A percentile compares a stretch with the other conserved stretches of the same genome.
phyloP scores from a whole-genome alignment of 2,888 invertebrate genomes.

The Arrhopalites spinosus region DNA sequence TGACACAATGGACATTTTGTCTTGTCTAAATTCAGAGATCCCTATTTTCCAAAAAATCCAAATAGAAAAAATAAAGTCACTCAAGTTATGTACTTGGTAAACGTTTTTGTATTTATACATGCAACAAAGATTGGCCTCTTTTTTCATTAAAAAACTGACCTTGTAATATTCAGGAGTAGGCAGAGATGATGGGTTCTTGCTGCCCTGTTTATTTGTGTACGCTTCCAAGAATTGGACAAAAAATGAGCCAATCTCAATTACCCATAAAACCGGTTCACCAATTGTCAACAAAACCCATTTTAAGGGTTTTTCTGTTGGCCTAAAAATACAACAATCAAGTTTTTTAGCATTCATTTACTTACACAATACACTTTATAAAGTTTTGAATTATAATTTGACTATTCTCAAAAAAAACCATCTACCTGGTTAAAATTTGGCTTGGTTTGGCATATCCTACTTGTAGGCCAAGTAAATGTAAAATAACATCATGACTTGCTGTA shows the following conservation, averaged over 20 bases:
- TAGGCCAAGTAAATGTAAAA: conserved; percentile 16
- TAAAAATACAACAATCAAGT: conserved; percentile 9
- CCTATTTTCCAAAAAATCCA: conserved; percentile 29
- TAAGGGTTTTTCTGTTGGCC: conserved; percentile 7
- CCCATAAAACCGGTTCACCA: conserved; percentile 24
- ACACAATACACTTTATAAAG: too few species aligned
- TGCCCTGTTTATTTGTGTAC: conserved; percentile 39
- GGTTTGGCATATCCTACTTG: conserved; percentile 9
- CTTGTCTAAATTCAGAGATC: conserved; percentile 36
- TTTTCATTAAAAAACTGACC: conserved; percentile 8
- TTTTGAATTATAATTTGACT: too few species aligned
- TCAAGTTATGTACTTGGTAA: too few species aligned
- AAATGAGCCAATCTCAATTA: conserved; percentile 49
- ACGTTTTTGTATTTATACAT: too few species aligned
- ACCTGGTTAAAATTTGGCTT: neutral
- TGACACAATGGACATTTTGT: conserved; percentile 49
- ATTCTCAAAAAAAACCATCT: too few species aligned
- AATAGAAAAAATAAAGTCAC: neutral
- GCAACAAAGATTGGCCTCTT: too few species aligned
- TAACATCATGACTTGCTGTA: conserved; percentile 21
- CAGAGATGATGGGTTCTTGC: conserved; percentile 26
- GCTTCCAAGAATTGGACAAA: conserved; percentile 52
- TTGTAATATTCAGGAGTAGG: conserved; percentile 37
- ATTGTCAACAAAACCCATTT: conserved; percentile 22
- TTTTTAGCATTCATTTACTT: neutral